Conservation (phyloP, 2,888 invertebrate genomes). For the Folsomia manolachei region DNA sequence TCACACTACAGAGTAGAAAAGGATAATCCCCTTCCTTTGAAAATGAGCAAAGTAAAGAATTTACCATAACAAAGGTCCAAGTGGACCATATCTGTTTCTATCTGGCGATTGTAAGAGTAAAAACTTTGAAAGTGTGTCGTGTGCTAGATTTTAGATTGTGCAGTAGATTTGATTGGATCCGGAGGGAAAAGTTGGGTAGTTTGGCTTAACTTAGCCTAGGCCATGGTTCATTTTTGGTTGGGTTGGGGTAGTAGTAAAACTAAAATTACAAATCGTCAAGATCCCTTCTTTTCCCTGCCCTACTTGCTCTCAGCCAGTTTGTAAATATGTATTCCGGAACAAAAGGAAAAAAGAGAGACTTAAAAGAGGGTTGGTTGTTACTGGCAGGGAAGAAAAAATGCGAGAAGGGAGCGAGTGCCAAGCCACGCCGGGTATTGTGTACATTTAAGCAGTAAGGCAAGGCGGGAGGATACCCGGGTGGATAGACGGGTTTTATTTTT, state of each 20-base stretch:
- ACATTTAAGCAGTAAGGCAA: not conserved
- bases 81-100: too few relatives aligned
- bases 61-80: conserved; percentile 15
- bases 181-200: not conserved
- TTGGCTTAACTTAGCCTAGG: not conserved
- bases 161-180: conserved; percentile 3
- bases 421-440: not conserved
- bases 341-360: conserved; percentile 8
- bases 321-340: conserved; percentile 5
- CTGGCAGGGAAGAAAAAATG: not conserved
- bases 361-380: conserved; percentile 7
- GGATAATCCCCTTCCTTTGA: not conserved
- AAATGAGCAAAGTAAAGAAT: not conserved
- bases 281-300: conserved; percentile 2
- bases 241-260: not conserved
- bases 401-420: not conserved
- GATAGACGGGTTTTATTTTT: conserved; percentile 6
- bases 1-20: too few relatives aligned
- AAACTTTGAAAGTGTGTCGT: conserved; percentile 20
- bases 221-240: conserved; percentile 4
- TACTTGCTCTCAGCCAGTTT: not conserved
- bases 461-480: conserved; percentile 4
- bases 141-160: conserved; percentile 13
- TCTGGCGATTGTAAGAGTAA: not conserved
- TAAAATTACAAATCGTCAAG: conserved; percentile 2